Conservation (phyloP, 1,140 invertebrate species). For the Copidosoma floridanum region DNA sequence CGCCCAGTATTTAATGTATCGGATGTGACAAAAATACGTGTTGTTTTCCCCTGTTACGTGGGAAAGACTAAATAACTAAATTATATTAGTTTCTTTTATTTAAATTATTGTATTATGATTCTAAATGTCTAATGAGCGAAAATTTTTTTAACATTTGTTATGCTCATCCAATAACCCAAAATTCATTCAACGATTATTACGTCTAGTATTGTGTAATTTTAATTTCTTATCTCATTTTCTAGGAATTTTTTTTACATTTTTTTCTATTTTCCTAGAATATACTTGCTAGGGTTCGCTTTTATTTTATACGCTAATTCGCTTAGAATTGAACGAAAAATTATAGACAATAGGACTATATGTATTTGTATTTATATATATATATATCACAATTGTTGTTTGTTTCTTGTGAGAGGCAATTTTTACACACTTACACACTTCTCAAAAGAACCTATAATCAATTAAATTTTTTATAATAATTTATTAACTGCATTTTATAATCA, state of each 20-base stretch:
- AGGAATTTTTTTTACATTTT: slow-evolving; percentile 2
- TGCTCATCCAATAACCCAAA: background rate
- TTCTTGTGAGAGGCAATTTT: slow-evolving; percentile 10
- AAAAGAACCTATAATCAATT: slow-evolving; percentile 6
- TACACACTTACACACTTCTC: slow-evolving; percentile 11
- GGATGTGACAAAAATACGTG: no score
- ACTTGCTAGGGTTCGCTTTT: no score
- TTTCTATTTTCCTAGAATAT: background rate
- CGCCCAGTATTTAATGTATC: background rate
- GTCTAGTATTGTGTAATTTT: slow-evolving; percentile 7
- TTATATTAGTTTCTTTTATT: no score
- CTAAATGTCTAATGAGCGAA: no score
- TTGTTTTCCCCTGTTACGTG: no score
- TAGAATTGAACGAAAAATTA: slow-evolving; percentile 16
- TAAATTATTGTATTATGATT: no score
- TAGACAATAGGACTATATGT: slow-evolving; percentile 1
- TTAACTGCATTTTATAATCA: slow-evolving; percentile 14
- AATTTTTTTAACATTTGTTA: no score
- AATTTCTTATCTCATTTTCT: background rate
- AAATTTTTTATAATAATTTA: slow-evolving; percentile 11
- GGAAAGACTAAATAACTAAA: no score
- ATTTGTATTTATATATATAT: slow-evolving; percentile 1
- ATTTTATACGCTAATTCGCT: slow-evolving; percentile 5
- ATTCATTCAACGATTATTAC: slow-evolving; percentile 4
- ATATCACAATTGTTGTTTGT: slow-evolving; percentile 16